Conservation (phyloP, 2,888 invertebrate genomes). For the Ommatoiulus sabulosus region DNA sequence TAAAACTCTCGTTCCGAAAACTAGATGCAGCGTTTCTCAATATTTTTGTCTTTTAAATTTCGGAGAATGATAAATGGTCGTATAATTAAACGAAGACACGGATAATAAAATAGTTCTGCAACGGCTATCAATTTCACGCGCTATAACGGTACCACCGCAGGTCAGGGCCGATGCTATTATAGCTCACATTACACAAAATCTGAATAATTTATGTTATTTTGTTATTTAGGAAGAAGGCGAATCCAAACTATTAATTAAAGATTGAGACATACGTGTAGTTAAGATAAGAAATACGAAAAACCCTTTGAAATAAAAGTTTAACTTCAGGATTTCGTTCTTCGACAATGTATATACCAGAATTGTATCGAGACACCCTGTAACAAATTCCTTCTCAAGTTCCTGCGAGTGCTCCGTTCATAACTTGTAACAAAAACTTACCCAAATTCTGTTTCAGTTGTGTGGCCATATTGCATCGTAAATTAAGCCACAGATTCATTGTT, state of each 20-base stretch:
- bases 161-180: constrained; percentile 9
- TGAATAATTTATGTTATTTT: not conserved
- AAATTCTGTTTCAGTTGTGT: not conserved
- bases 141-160: not conserved
- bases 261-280: not conserved
- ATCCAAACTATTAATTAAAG: constrained; percentile 17
- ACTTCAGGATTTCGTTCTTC: not conserved
- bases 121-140: not conserved
- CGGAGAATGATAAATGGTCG: not conserved
- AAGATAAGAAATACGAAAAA: not conserved
- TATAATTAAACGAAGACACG: constrained; percentile 20
- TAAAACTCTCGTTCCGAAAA: not conserved
- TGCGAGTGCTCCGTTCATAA: not conserved
- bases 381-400: too few species aligned
- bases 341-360: not conserved
- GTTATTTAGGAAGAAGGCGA: not conserved
- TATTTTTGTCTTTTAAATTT: not conserved
- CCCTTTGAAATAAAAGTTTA: not conserved
- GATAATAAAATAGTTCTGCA: not conserved
- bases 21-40: not conserved
- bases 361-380: too few species aligned
- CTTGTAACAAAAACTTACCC: not conserved
- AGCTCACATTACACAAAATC: not conserved
- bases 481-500: not conserved
- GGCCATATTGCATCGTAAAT: not conserved